Evolutionary conservation across 1,140 invertebrate genomes (phyloP).

Genomic region (Drosophila parabipectinata): DNA sequence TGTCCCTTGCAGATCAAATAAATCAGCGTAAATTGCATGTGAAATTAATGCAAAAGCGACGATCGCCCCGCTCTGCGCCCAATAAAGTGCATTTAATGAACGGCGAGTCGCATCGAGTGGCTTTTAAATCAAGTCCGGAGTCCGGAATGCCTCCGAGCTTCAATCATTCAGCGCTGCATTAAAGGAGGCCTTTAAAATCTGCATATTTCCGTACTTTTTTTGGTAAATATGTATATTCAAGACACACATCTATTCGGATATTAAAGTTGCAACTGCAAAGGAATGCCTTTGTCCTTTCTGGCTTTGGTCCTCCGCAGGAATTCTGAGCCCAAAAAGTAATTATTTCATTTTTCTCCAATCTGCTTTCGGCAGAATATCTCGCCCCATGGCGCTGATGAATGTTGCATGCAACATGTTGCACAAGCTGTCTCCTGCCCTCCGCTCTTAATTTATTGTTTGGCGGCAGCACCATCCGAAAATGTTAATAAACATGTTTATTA

Average conservation of each 20-base stretch:
- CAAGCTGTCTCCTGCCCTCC: conserved; percentile 42
- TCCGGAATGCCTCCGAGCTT: conserved; percentile 27
- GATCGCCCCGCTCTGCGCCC: conserved; percentile 36
- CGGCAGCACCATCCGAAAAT: conserved; percentile 51
- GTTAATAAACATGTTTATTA: conserved; percentile 83
- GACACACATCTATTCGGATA: neutral
- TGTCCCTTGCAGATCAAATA: conserved; percentile 72
- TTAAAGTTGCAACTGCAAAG: neutral
- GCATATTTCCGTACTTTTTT: conserved; percentile 2
- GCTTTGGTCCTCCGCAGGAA: conserved; percentile 14
- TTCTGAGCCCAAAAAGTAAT: conserved; percentile 46
- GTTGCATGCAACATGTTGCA: conserved; percentile 78
- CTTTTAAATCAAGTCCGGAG: conserved; percentile 49
- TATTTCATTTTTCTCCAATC: conserved; percentile 36
- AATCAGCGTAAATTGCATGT: conserved; percentile 82
- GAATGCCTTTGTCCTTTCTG: neutral
- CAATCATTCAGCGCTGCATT: conserved; percentile 38
- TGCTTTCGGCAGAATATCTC: conserved; percentile 31
- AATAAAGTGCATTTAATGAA: conserved; percentile 55
- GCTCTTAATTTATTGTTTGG: conserved; percentile 57
- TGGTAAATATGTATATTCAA: neutral
- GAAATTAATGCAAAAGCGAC: conserved; percentile 78
- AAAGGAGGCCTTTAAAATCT: conserved; percentile 17
- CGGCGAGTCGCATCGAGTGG: conserved; percentile 32
- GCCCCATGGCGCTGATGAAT: conserved; percentile 57